Base-by-base conservation (phyloP, 1,140 invertebrate species). In the Pollicipes pollicipes region DNA sequence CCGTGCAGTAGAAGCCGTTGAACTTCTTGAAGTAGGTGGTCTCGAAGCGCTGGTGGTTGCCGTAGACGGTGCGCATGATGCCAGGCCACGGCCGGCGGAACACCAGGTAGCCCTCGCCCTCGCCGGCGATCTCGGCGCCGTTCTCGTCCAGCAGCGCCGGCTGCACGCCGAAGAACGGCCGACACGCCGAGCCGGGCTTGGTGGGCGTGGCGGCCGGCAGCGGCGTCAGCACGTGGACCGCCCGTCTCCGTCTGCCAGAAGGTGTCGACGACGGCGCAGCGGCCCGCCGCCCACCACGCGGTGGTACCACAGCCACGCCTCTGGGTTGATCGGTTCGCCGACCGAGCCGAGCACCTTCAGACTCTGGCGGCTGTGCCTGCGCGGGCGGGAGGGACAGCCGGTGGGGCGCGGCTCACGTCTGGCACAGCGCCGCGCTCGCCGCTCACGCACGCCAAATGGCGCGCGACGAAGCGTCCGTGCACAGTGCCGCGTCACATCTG, bases 191-290 rank as follows among this genome's bases (percentile, higher is more conserved):
- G 69, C 96, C 96, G 6, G 96, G 95, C 82, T 98, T 98, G 84
- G 94, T 91, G 8, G 93, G 90, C 17, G 93, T 96, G 24, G 90
- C 91, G 32, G 93, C 95, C 30, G 97, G 97, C 31, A 98, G 80
- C 32, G 95, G 92, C 66, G 95, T 97, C 2, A 98, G 85, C 0
- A 98, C 91, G 82, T 94, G 91, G 1, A n/a, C 91, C 91, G 17
- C 95, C 95, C 30, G 96, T 98, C 84, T 99, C 96, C 0, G 97
- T 98, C 81, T 98, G 96, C 95, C 96, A 99, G 81, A 96, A 99
- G 0, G 97, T 99, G 77, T 99, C 97, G 0, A 93, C 91, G 77
- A 99, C 93, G 68, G 93, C 91, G 76, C 80, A 84, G 24, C 79
- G 75, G n/a, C 27, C 6, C 63, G 27, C 82, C 76, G 8, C 84